phyloP scores from a whole-genome alignment of 2,113 vertebrate species.

The Fregetta grallaria region DNA sequence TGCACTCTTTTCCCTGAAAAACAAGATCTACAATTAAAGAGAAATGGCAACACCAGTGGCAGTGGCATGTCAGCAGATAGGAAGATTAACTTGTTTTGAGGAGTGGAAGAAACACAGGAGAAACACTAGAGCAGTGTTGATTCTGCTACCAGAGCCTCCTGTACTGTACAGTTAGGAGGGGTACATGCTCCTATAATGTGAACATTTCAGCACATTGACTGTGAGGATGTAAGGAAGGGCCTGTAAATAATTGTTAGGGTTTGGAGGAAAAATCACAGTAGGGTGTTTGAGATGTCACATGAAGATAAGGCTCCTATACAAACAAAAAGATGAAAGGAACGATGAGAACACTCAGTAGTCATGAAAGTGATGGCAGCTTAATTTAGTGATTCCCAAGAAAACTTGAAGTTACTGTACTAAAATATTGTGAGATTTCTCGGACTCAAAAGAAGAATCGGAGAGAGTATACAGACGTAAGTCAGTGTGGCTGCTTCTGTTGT shows the following conservation, averaged over 20 bases:
- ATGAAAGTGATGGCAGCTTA: neutral
- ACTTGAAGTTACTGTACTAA: neutral
- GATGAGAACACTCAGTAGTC: neutral
- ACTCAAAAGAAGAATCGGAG: neutral
- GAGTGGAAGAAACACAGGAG: neutral
- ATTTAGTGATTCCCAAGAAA: neutral
- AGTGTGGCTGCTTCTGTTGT: neutral
- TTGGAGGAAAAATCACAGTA: neutral
- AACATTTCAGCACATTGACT: neutral
- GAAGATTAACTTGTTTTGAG: neutral
- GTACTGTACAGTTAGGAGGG: neutral
- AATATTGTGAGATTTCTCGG: neutral
- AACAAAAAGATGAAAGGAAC: neutral
- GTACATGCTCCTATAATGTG: neutral
- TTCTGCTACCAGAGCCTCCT: neutral
- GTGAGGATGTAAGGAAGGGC: neutral
- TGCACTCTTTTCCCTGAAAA: neutral
- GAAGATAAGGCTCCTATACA: neutral
- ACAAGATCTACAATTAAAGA: accelerated
- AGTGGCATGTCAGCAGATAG: neutral
- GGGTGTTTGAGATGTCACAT: neutral
- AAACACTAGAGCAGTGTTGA: neutral
- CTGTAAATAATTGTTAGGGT: neutral
- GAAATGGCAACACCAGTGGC: neutral
- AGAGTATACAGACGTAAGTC: neutral